A percentile compares a stretch with the other conserved stretches of the same genome.
phyloP scores from a whole-genome alignment of 1,140 invertebrate species.

The Ceratosolen solmsi region DNA sequence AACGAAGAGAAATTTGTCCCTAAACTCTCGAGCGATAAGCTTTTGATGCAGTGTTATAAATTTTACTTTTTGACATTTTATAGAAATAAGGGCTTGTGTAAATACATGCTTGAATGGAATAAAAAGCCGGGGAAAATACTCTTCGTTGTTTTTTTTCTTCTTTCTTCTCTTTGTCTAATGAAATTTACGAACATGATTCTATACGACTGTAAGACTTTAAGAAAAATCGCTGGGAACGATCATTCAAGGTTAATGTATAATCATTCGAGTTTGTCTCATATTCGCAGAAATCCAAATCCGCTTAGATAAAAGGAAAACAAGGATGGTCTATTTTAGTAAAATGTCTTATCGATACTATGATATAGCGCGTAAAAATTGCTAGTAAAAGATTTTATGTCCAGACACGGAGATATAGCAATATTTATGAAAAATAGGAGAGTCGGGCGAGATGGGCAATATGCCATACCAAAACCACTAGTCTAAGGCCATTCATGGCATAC shows the following conservation, averaged over 20 bases:
- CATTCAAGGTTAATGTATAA: constrained; percentile 19
- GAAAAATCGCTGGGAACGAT: not conserved
- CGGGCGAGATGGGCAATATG: constrained; percentile 37
- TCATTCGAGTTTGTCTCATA: not conserved
- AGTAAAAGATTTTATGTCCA: constrained; percentile 48
- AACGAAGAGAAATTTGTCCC: constrained; percentile 24
- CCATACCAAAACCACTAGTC: not conserved
- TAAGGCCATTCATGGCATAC: not conserved
- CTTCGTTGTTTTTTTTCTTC: too few relatives aligned
- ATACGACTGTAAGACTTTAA: not conserved
- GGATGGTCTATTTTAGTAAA: constrained; percentile 36
- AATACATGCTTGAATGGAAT: not conserved
- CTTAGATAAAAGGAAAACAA: not conserved
- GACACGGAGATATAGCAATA: constrained; percentile 32
- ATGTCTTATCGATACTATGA: constrained; percentile 13
- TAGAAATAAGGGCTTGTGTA: constrained; percentile 15
- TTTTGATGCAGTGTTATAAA: constrained; percentile 16
- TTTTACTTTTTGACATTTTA: constrained; percentile 37
- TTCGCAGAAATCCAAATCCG: not conserved
- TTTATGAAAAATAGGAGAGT: constrained; percentile 40
- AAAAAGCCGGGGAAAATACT: not conserved
- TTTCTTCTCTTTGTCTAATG: too few relatives aligned
- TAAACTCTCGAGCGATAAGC: constrained; percentile 20
- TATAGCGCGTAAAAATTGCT: constrained; percentile 26
- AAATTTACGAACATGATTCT: constrained; percentile 10